Percentiles rank a stretch among this genome's conserved stretches.
phyloP scores from a whole-genome alignment of 2,797 vertebrate genomes.

The Lepilemur ruficaudatus region DNA sequence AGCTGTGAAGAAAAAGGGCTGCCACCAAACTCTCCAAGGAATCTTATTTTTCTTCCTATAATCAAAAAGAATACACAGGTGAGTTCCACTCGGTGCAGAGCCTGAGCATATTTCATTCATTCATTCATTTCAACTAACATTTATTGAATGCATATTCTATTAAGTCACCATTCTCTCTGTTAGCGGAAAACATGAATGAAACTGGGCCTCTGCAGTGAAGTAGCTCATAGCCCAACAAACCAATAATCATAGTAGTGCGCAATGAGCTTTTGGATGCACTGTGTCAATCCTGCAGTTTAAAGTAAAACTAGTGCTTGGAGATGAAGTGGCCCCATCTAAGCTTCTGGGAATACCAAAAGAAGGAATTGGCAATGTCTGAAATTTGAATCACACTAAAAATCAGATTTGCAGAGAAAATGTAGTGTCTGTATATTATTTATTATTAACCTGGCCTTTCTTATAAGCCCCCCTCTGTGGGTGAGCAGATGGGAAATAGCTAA shows the following conservation, averaged over 20 bases:
- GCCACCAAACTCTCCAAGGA: neutral
- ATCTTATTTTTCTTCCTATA: neutral
- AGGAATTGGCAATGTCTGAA: neutral
- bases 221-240: neutral
- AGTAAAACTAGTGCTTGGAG: neutral
- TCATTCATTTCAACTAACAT: neutral
- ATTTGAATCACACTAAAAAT: neutral
- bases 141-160: neutral
- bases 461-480: neutral
- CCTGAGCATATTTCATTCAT: neutral
- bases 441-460: neutral
- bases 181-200: neutral
- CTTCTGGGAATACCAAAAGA: neutral
- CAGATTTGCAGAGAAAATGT: neutral
- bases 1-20: neutral
- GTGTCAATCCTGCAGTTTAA: neutral
- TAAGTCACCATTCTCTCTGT: neutral
- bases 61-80: neutral
- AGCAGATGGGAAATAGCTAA: neutral
- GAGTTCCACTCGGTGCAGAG: neutral
- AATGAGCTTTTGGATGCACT: neutral
- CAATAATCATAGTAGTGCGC: neutral
- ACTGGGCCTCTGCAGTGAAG: neutral
- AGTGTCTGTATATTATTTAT: neutral
- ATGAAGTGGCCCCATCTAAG: neutral